Evolutionary conservation across 2,797 vertebrate species (phyloP), one percentile per base, ranked within the genome.

Genomic region (Petrocephalus sullivani): DNA sequence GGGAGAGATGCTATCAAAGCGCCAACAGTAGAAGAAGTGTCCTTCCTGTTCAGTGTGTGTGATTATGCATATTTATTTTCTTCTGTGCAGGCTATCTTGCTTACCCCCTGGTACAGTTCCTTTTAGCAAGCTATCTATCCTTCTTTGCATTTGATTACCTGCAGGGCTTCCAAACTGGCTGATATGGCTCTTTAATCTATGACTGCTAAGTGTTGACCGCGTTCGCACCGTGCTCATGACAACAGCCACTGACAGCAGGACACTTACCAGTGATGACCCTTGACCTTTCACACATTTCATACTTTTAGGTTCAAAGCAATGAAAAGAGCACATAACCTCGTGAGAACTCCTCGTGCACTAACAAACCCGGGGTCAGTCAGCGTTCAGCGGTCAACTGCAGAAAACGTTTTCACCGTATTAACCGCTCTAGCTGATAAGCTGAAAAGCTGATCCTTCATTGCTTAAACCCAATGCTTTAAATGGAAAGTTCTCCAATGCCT

Each of bases 1-100:
- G 90, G 89, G 89, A 88, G 88, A 90, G 93, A 95, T 95, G 90
- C 86, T 92, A 93, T 96, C 94, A 61, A 83, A 90, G 81, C 85
- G 89, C 90, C 91, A 90, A 90, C 91, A 90, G 92, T 91, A 87
- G 91, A 90, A 91, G 90, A 91, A 88, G 21, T 58, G 41, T 58
- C 41, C 71, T 87, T 81, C 61, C 86, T 84, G 57, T 14, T 53
- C 51, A 37, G 41, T 84, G 58, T 57, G 58, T 87, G 86, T 64
- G 86, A 37, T 5, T 49, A 64, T 87, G 85, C 41, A 87, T 64
- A 87, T 23, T 37, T 64, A 64, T 57, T 64, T 56, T 86, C 84
- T 37, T 58, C 28, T 37, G 16, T 57, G 46, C 49, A 56, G 54
- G 21, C 28, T 6, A 58, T 57, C 28, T 57, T 33, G 8, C 21